Evolutionary conservation across 2,888 invertebrate species (phyloP), one percentile per base, ranked within the genome.

Genomic region (Andricus curvator): DNA sequence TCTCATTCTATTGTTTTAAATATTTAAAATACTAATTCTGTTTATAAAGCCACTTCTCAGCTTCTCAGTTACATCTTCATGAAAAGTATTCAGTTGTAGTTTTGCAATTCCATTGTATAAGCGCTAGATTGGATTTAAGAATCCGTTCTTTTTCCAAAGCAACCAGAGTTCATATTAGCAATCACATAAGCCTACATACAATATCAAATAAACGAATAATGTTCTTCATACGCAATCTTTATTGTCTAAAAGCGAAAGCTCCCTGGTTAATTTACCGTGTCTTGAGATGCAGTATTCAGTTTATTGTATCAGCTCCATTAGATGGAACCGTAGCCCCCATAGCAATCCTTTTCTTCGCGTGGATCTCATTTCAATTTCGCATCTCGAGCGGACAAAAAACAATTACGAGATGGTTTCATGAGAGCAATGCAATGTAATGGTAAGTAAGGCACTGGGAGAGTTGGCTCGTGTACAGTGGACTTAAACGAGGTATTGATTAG

Each of bases 401-500:
- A 41, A 68, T 68, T 68, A 68, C 68, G 44, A 68, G 48, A 25
- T 25, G 17, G 44, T 68, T 68, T 41, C 68, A 68, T 44, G 68
- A 68, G 22, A 68, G 44, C 15, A 68, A 48, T 37, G 8, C 37
- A 37, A 37, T 44, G 44, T 68, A 67, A 67, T 22, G 68, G 48
- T 68, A 68, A 48, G 68, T 68, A 68, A 68, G 68, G 68, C 68
- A 68, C 78, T 74, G 25, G 51, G 44, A 51, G 48, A 22, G 25
- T 33, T 66, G 77, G n/a, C 2, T 29, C 56, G 33, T 22, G 74
- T 78, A 68, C 56, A 62, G 78, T 68, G 77, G 66, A 82, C 80
- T 84, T 86, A 84, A 87, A 87, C 84, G 84, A 85, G 82, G 79
- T 84, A 84, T 85, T 87, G 88, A 89, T 90, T 88, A 88, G 88